Conservation (phyloP, 1,140 invertebrate genomes). For the Leptestheria dahalacensis region DNA sequence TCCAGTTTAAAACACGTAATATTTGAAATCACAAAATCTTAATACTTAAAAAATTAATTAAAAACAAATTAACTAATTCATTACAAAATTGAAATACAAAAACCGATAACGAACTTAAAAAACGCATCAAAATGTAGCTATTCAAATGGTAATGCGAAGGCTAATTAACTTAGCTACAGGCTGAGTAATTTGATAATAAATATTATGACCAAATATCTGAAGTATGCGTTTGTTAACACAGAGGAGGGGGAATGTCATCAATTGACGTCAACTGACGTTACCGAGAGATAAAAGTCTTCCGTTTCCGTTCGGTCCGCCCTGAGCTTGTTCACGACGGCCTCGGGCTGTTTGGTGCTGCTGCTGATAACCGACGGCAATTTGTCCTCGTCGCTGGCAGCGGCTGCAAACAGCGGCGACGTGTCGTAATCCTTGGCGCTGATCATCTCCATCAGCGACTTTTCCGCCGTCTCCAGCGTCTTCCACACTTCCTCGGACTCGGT, state of each 20-base stretch:
- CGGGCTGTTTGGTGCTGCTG: slow-evolving; percentile 34
- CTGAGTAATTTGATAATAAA: no score
- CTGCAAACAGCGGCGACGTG: slow-evolving; percentile 6
- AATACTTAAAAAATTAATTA: slow-evolving; percentile 13
- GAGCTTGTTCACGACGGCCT: slow-evolving; percentile 48
- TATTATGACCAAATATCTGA: no score
- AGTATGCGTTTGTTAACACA: no score
- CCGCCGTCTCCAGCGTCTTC: slow-evolving; percentile 88
- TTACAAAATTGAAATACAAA: slow-evolving; percentile 7
- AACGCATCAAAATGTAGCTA: no score
- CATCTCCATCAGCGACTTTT: slow-evolving; percentile 71
- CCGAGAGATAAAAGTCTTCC: slow-evolving; percentile 72
- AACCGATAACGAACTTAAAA: no score
- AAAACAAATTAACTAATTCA: slow-evolving; percentile 9
- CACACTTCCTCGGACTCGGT: slow-evolving; percentile 88
- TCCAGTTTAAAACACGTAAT: no score
- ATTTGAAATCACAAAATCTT: no score
- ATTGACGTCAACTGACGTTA: slow-evolving; percentile 31
- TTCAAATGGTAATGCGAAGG: no score
- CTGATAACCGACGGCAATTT: slow-evolving; percentile 9
- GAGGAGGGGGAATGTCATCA: neutral
- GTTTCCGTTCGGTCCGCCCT: slow-evolving; percentile 66
- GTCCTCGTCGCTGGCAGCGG: slow-evolving; percentile 9
- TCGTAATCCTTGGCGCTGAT: slow-evolving; percentile 56
- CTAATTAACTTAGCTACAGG: no score